Conservation (phyloP, 2,797 vertebrate genomes). For the Geotrypetes seraphini region DNA sequence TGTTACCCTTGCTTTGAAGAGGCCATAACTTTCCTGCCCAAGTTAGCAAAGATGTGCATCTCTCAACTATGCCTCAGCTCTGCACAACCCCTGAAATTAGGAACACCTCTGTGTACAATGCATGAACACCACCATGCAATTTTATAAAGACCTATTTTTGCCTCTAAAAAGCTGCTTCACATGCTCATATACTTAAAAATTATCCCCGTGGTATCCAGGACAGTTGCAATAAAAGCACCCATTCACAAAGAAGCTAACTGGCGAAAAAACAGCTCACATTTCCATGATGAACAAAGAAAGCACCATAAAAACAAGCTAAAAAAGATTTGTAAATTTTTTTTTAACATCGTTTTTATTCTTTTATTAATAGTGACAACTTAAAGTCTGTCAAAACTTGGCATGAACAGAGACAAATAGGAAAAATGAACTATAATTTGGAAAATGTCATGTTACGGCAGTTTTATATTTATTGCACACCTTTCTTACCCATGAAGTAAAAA, state of each 20-base stretch:
- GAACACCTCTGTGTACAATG: no score
- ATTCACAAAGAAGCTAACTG: conserved; percentile 15
- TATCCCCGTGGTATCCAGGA: no score
- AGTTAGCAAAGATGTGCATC: no score
- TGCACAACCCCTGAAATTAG: no score
- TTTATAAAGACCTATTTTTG: no score
- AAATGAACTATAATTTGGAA: conserved; percentile 5
- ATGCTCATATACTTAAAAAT: no score
- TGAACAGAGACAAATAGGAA: conserved; percentile 35
- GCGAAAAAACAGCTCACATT: conserved; percentile 17
- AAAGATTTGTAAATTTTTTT: conserved; percentile 4
- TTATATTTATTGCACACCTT: conserved; percentile 28
- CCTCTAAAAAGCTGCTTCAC: no score
- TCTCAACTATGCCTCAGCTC: no score
- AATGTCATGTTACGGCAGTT: neutral
- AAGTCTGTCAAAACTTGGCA: conserved; percentile 45
- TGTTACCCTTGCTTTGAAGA: no score
- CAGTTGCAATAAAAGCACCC: conserved; percentile 1
- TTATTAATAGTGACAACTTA: conserved; percentile 5
- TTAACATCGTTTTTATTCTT: conserved; percentile 21
- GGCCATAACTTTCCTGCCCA: no score
- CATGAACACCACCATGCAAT: no score
- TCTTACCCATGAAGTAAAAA: conserved; percentile 66
- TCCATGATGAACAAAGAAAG: conserved; percentile 24
- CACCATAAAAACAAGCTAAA: conserved; percentile 30